Conservation (phyloP, 2,797 vertebrate genomes). For the Dendrocincla fuliginosa region DNA sequence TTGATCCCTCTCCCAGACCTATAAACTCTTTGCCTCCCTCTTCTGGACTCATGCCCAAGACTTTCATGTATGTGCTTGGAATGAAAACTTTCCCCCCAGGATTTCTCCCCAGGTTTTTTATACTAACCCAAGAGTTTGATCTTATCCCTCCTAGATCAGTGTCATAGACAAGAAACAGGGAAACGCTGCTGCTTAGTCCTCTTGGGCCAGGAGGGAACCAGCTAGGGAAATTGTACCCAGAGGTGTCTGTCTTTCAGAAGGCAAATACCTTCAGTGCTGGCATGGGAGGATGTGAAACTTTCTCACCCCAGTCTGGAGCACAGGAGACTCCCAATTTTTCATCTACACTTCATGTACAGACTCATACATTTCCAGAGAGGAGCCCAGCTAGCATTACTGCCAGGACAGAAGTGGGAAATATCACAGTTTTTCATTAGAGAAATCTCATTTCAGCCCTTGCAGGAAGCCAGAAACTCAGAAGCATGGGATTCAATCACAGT, state of each 20-base stretch:
- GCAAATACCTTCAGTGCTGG: neutral
- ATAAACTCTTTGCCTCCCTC: neutral
- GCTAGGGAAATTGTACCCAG: neutral
- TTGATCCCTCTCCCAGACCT: constrained; percentile 16
- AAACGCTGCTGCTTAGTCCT: neutral
- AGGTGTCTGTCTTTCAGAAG: neutral
- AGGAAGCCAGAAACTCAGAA: neutral
- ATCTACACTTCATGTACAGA: neutral
- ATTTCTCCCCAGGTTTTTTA: neutral
- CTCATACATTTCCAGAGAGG: neutral
- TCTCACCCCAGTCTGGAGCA: neutral
- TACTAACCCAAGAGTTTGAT: neutral
- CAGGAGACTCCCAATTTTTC: neutral
- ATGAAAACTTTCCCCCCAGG: neutral
- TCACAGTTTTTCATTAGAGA: neutral
- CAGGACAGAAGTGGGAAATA: neutral
- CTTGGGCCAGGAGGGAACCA: neutral
- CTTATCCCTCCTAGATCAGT: neutral
- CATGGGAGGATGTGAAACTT: neutral
- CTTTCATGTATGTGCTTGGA: neutral
- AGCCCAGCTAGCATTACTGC: neutral
- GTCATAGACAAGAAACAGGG: neutral
- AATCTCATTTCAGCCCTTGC: neutral
- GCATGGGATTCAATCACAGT: neutral
- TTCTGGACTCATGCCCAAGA: neutral